Base-by-base conservation (phyloP, 1,140 invertebrate species). In the Drosophila auraria region DNA sequence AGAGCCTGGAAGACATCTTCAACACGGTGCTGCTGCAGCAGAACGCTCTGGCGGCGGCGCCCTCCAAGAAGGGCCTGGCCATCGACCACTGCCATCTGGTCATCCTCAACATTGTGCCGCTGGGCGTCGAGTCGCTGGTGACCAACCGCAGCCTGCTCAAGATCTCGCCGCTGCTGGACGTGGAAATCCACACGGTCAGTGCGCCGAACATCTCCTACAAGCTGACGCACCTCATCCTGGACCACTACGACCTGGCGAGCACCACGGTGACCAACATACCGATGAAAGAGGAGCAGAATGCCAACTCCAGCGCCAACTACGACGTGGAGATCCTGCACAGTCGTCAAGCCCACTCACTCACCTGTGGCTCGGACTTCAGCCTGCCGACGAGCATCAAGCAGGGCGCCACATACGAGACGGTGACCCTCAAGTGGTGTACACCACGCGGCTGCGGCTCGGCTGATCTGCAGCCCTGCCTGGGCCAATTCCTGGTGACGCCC, bases 231-330 rank as follows among this genome's bases (percentile, higher is more conserved):
- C 92, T 97, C 2, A 97, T 97, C 62, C 92, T 97, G 64, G 95
- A 95, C 8, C 98, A 99, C 93, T 99, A 98, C 87, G 95, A 97
- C 91, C 93, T 99, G n/a, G 96, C 98, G 1, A 98, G 97, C 59
- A 99, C 98, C 14, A 99, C 98, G 1, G 98, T 99, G 0, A 99
- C 98, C 27, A 98, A 98, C 33, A 99, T 99, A 87, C 98, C 98
- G 5, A 99, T 99, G 98, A 99, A 99, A 73, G 98, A 99, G 94
- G 98, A 99, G 94, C 98, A 99, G 94, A 99, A 99, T 94, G 98
- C 98, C 1, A 98, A 97, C 93, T 99, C 98, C 0, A 99, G 98
- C 54, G 98, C 98, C 1, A 99, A 99, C 94, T 99, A 99, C 92
- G 98, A 99, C 93, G 98, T 99, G 0, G 98, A 99, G 93, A 97